Evolutionary conservation across 2,888 invertebrate species (phyloP).

Genomic region (Odontothrips loti): DNA sequence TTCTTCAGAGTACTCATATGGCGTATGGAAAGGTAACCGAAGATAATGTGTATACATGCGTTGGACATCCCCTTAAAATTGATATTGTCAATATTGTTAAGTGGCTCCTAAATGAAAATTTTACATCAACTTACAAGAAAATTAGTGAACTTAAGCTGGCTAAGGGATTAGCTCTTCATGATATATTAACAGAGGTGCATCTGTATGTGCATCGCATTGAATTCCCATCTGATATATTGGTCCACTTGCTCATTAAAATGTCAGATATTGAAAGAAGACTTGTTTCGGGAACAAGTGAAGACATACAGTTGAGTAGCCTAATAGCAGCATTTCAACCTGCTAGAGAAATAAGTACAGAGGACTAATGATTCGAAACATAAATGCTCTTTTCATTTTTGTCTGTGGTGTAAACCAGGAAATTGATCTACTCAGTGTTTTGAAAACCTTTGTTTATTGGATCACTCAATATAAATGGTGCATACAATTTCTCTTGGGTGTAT

Average conservation of each 20-base stretch:
- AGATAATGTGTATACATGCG: conserved; percentile 89
- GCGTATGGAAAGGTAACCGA: conserved; percentile 86
- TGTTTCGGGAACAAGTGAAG: conserved; percentile 81
- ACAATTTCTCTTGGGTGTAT: not conserved
- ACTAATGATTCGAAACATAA: not conserved
- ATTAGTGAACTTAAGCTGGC: conserved; percentile 77
- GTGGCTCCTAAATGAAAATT: conserved; percentile 76
- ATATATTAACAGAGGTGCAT: conserved; percentile 90
- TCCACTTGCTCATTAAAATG: conserved; percentile 77
- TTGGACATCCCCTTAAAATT: conserved; percentile 87
- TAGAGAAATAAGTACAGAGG: conserved; percentile 46
- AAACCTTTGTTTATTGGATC: conserved; percentile 17
- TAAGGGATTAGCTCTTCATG: conserved; percentile 89
- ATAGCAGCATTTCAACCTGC: conserved; percentile 82
- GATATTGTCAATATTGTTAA: conserved; percentile 87
- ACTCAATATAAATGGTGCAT: not conserved
- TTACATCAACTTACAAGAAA: conserved; percentile 68
- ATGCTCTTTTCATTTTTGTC: not conserved
- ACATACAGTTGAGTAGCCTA: conserved; percentile 82
- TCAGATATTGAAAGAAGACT: conserved; percentile 85
- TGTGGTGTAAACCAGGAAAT: not conserved
- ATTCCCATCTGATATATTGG: conserved; percentile 72
- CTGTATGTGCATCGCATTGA: conserved; percentile 81
- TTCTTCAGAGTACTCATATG: conserved; percentile 92
- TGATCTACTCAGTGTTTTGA: not conserved